phyloP scores from a whole-genome alignment of 2,888 invertebrate genomes.

The Hirtodrosophila confusa region DNA sequence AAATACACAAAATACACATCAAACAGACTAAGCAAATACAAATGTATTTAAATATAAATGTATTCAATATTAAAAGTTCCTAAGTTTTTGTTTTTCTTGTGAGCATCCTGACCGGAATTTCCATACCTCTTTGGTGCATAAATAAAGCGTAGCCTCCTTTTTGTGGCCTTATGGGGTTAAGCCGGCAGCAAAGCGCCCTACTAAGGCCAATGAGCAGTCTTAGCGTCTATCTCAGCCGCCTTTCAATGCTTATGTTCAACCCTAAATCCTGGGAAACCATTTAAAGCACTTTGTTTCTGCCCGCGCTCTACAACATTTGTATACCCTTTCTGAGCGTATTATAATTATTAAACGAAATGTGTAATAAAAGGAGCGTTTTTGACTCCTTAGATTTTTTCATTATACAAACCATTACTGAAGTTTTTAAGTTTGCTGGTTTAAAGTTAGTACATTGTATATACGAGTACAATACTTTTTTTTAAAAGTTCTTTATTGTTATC shows the following conservation, averaged over 20 bases:
- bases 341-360: no score
- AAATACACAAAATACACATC: not conserved
- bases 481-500: no score
- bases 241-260: conserved; percentile 20
- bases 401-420: no score
- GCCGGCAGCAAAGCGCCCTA: conserved; percentile 48
- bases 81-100: conserved; percentile 5
- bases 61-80: no score
- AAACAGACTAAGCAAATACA: conserved; percentile 1
- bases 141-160: conserved; percentile 67
- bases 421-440: no score
- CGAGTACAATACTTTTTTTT: no score
- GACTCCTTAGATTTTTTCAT: no score
- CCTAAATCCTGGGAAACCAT: conserved; percentile 25
- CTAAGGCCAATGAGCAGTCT: conserved; percentile 56
- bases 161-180: conserved; percentile 68
- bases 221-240: conserved; percentile 16
- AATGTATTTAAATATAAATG: conserved; percentile 15
- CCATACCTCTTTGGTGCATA: conserved; percentile 52
- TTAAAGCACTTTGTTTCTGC: conserved; percentile 59
- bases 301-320: conserved; percentile 15
- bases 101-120: conserved; percentile 19
- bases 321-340: no score
- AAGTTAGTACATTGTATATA: no score
- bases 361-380: no score